Evolutionary conservation across 2,888 invertebrate species (phyloP).

Genomic region (Drosophila quinaria): DNA sequence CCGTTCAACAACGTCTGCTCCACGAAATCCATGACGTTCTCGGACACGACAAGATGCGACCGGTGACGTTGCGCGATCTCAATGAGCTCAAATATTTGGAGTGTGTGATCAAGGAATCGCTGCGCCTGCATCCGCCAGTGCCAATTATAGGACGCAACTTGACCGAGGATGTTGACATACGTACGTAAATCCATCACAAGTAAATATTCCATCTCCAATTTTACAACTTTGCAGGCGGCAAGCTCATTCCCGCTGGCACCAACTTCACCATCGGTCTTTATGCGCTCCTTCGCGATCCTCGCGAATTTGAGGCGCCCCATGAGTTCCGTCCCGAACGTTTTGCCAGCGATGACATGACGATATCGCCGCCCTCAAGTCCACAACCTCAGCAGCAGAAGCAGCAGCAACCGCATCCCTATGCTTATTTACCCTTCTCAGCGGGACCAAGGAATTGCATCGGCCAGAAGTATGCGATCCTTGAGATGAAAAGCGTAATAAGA

Average conservation of each 20-base stretch:
- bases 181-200: constrained; percentile 83
- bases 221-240: constrained; percentile 65
- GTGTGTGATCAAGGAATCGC: constrained; percentile 89
- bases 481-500: constrained; percentile 82
- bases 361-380: not conserved
- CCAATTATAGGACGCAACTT: constrained; percentile 88
- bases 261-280: constrained; percentile 75
- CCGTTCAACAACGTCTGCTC: constrained; percentile 72
- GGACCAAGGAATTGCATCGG: constrained; percentile 85
- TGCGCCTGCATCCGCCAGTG: constrained; percentile 89
- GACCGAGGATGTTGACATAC: constrained; percentile 86
- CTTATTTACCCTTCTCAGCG: constrained; percentile 82
- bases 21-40: constrained; percentile 79
- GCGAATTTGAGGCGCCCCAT: constrained; percentile 76
- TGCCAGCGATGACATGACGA: constrained; percentile 12
- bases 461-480: constrained; percentile 84
- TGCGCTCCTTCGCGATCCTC: constrained; percentile 70
- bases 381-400: constrained; percentile 75
- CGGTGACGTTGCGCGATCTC: constrained; percentile 69
- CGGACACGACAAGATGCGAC: constrained; percentile 56
- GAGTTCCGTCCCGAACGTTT: constrained; percentile 82
- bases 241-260: constrained; percentile 75
- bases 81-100: constrained; percentile 86
- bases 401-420: constrained; percentile 82
- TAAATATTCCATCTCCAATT: not conserved